Evolutionary conservation across 2,113 vertebrate genomes (phyloP), one percentile per base, ranked within the genome.

Genomic region (Phylloscopus trochilus): DNA sequence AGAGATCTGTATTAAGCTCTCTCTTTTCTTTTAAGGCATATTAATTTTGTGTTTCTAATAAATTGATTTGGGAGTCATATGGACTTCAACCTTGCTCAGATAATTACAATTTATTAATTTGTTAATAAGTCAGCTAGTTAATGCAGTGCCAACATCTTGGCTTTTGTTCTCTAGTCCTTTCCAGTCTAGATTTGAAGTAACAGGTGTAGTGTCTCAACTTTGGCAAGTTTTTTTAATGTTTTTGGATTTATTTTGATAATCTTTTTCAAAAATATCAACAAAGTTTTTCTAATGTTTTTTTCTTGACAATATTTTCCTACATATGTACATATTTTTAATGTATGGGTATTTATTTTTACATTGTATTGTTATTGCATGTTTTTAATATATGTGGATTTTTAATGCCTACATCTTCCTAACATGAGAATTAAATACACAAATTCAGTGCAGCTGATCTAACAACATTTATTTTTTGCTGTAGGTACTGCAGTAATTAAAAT

Each of bases 161-260:
- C 52, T 89, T 94, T 92, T 90, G 18, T 93, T 90, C 62, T 92
- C 62, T 58, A 76, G 76, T 62, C 30, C 44, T 47, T 81, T 52
- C 56, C 76, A 26, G 39, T 77, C 86, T 84, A 82, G 51, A 75
- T 73, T 62, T 90, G 91, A 83, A 93, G 60, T 93, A 95, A 82
- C 93, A 93, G 83, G 58, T 97, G 84, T 89, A 78, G 26, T 72
- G 41, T 41, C 81, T 86, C 70, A 70, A 60, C 89, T 91, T 81
- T 74, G 76, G 33, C 81, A 88, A 75, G 44, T 63, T 37, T 83
- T 86, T 86, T 64, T 55, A 55, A 28, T 78, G 21, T 53, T 66
- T 82, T 47, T 30, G 16, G 11, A 52, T 86, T 90, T 0, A 69
- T 74, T 83, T 90, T 89, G 59, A 62, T 51, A 76, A 47, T 63